A percentile compares a stretch with the other conserved stretches of the same genome.
Evolutionary conservation across 1,140 invertebrate species (phyloP).

Genomic region (Gonatopus flavifemur): DNA sequence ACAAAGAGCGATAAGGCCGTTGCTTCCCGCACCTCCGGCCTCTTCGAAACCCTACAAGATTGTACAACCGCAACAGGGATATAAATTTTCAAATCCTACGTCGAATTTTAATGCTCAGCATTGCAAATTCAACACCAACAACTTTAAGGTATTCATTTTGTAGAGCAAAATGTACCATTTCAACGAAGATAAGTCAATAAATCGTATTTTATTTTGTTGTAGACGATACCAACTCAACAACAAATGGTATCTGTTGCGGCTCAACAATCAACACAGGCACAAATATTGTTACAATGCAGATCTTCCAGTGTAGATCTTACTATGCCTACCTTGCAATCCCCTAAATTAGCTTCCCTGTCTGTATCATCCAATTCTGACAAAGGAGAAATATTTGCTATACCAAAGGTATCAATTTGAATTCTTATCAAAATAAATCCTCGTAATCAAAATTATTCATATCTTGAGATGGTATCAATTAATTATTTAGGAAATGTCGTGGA

Average conservation of each 20-base stretch:
- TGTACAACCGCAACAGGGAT: slow-evolving; percentile 42
- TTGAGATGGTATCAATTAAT: too few relatives aligned
- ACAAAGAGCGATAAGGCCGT: slow-evolving; percentile 34
- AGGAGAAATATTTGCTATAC: slow-evolving; percentile 59
- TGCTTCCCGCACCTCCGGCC: slow-evolving; percentile 27
- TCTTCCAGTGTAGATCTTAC: slow-evolving; percentile 44
- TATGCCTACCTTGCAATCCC: slow-evolving; percentile 42
- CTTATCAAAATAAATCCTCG: too few relatives aligned
- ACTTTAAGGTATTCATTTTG: slow-evolving; percentile 37
- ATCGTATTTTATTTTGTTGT: slow-evolving; percentile 13
- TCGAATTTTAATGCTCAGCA: slow-evolving; percentile 51
- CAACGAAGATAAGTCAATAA: too few relatives aligned
- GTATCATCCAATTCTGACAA: slow-evolving; percentile 34
- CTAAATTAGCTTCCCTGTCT: slow-evolving; percentile 48
- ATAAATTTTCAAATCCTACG: slow-evolving; percentile 53
- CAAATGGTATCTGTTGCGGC: slow-evolving; percentile 39
- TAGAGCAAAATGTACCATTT: background rate
- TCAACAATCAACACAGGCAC: slow-evolving; percentile 37
- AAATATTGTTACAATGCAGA: slow-evolving; percentile 46
- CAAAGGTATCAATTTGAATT: slow-evolving; percentile 47
- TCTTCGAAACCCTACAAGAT: slow-evolving; percentile 45
- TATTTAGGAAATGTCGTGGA: too few relatives aligned
- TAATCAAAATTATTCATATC: too few relatives aligned
- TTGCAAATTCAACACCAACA: slow-evolving; percentile 45
- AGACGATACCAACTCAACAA: slow-evolving; percentile 29